Evolutionary conservation across 2,888 invertebrate species (phyloP), one percentile per base, ranked within the genome.

Genomic region (Stegana nigrithorax): DNA sequence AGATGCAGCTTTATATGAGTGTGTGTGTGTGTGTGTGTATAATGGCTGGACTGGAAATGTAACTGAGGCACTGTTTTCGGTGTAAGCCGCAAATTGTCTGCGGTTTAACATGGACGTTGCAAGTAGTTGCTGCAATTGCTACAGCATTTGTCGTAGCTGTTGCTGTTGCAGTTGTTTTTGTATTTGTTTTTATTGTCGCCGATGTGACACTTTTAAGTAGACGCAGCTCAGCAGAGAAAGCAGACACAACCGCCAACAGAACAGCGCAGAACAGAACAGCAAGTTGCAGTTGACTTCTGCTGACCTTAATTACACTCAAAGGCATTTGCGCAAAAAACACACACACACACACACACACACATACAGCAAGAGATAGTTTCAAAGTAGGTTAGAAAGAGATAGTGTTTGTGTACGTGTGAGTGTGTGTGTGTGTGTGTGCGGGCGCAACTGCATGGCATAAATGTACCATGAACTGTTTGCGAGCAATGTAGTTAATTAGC

Each of bases 221-320:
- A n/a, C n/a, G n/a, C n/a, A n/a, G n/a, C n/a, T n/a, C n/a, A n/a
- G n/a, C n/a, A n/a, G n/a, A n/a, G n/a, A n/a, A n/a, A n/a, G n/a
- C n/a, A n/a, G n/a, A n/a, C n/a, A n/a, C n/a, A n/a, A n/a, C n/a
- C n/a, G n/a, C n/a, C n/a, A 32, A n/a, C 10, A 32, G 10, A n/a
- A 32, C 12, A 32, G 10, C 10, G 32, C 32, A 32, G 6, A 32
- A 12, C 32, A 32, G 32, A 32, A 32, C 55, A 64, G 36, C 44
- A 62, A 42, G 63, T 58, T 50, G 63, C 66, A 68, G 75, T 73
- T 73, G 72, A 75, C 72, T 73, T 75, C 68, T 64, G 73, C 59
- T 73, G 72, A 73, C 72, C 75, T 73, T 73, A 73, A 73, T 73
- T 73, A 73, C 72, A 67, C 73, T 67, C 67, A 56, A 67, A 75